Conservation (phyloP, 2,797 vertebrate genomes). For the Silurus aristotelis region DNA sequence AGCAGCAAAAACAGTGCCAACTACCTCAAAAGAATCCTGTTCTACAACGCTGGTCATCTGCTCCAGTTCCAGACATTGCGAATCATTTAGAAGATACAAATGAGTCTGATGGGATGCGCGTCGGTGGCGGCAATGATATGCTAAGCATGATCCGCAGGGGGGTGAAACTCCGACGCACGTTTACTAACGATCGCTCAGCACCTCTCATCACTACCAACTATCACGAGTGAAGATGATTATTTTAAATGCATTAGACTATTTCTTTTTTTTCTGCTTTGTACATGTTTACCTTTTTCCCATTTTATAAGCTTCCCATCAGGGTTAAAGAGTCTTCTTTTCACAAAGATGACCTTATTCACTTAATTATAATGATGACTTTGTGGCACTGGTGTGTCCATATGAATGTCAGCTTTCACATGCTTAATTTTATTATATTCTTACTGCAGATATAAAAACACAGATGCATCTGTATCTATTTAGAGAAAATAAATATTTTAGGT, state of each 20-base stretch:
- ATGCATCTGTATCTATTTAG: conserved; percentile 67
- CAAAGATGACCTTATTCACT: neutral
- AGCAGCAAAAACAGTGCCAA: conserved; percentile 22
- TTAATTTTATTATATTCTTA: conserved; percentile 18
- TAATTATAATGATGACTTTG: conserved; percentile 3
- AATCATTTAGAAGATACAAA: neutral
- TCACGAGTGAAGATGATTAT: conserved; percentile 60
- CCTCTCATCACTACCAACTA: conserved; percentile 69
- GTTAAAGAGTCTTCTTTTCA: neutral
- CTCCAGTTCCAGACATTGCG: conserved; percentile 35
- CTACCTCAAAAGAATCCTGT: conserved; percentile 40
- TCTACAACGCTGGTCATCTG: conserved; percentile 10
- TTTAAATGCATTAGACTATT: neutral
- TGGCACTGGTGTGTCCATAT: conserved; percentile 20
- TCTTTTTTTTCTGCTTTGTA: neutral
- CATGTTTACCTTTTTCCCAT: neutral
- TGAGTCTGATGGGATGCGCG: neutral
- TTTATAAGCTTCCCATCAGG: neutral
- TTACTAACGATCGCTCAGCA: conserved; percentile 80
- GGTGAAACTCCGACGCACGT: conserved; percentile 74
- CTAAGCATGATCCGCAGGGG: conserved; percentile 70
- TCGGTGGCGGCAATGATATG: conserved; percentile 65
- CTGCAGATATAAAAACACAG: conserved; percentile 26
- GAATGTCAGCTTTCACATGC: conserved; percentile 22
- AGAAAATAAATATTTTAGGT: conserved; percentile 62